A percentile compares a stretch with the other conserved stretches of the same genome.
phyloP scores from a whole-genome alignment of 2,888 invertebrate species.

The Lottia scabra region DNA sequence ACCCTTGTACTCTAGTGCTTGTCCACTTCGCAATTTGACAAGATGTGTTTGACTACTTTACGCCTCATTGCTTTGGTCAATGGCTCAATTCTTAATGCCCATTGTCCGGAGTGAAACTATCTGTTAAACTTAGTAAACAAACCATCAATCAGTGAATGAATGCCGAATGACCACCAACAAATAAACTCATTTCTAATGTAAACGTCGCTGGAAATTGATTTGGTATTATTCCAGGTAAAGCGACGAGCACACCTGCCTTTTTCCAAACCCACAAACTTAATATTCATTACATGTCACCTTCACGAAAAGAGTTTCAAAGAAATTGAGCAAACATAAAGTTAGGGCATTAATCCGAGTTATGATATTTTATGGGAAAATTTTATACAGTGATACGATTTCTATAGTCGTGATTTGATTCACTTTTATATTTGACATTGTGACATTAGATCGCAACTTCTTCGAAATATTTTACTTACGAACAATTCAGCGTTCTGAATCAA shows the following conservation, averaged over 20 bases:
- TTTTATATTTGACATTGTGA: no score
- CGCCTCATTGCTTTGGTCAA: conserved; percentile 7
- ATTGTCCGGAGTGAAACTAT: background rate
- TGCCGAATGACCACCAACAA: conserved; percentile 1
- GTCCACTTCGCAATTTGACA: background rate
- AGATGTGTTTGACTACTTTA: conserved; percentile 2
- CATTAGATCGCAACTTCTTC: no score
- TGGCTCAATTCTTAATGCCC: conserved; percentile 1
- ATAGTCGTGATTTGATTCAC: no score
- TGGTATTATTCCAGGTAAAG: background rate
- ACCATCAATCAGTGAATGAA: conserved; percentile 4
- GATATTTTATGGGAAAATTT: no score
- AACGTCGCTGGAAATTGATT: background rate
- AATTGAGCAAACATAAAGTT: background rate
- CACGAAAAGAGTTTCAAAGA: background rate
- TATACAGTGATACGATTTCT: no score
- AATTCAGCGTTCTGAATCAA: no score
- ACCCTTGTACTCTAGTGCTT: background rate
- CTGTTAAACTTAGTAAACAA: background rate
- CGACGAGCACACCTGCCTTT: background rate
- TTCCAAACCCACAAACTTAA: background rate
- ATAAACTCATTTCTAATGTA: conserved; percentile 4
- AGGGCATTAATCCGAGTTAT: background rate
- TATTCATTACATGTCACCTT: conserved; percentile 2
- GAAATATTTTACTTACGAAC: no score